phyloP scores from a whole-genome alignment of 92 coral and sea anemone species.

The Epizoanthus illoricatus region DNA sequence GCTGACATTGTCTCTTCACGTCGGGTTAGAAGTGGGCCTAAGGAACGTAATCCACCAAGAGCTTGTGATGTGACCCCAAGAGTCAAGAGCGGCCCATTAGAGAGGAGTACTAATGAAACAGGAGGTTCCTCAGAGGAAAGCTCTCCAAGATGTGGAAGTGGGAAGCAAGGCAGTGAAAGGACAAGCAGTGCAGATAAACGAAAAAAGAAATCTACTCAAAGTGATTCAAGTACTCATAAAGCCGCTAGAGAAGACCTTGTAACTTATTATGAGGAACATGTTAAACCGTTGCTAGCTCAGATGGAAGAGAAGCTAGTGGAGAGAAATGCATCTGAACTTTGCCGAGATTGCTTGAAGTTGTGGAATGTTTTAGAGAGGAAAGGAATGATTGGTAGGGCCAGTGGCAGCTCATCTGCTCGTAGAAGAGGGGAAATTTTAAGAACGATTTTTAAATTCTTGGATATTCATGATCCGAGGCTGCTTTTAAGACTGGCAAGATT shows the following conservation, averaged over 20 bases:
- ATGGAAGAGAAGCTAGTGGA: constrained; percentile 81
- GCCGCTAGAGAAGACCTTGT: constrained; percentile 71
- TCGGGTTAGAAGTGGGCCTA: constrained; percentile 92
- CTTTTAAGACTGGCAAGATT: constrained; percentile 87
- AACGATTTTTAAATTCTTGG: constrained; percentile 91
- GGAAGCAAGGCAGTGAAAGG: constrained; percentile 54
- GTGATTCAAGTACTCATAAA: constrained; percentile 52
- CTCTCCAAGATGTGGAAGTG: constrained; percentile 42
- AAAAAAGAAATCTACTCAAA: constrained; percentile 47
- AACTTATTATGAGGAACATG: constrained; percentile 72
- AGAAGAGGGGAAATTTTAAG: constrained; percentile 88
- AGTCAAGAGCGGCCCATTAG: constrained; percentile 61
- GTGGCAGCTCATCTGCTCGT: constrained; percentile 79
- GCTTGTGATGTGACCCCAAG: constrained; percentile 45
- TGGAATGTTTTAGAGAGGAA: constrained; percentile 70
- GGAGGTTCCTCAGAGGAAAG: constrained; percentile 40
- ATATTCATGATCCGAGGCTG: constrained; percentile 79
- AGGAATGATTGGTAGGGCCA: constrained; percentile 79
- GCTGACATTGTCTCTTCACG: constrained; percentile 52
- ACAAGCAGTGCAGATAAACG: constrained; percentile 67
- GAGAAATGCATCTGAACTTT: constrained; percentile 62
- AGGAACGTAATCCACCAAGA: constrained; percentile 70
- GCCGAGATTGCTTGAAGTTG: constrained; percentile 84
- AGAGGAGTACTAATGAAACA: constrained; percentile 29
- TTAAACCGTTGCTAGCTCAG: constrained; percentile 78